Evolutionary conservation across 1,140 invertebrate species (phyloP).

Genomic region (Drosophila biarmipes): DNA sequence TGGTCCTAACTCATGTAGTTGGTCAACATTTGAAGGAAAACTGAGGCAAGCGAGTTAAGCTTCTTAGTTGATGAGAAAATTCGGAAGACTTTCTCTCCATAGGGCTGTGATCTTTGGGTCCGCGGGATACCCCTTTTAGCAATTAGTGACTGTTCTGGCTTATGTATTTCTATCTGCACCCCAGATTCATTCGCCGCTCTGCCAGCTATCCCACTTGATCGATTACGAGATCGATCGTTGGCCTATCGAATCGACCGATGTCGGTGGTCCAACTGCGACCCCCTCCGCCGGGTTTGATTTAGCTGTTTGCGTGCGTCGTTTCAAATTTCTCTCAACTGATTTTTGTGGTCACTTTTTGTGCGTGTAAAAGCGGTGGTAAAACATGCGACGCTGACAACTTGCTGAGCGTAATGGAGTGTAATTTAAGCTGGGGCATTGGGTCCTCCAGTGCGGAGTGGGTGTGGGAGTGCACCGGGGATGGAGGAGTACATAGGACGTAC

Average conservation of each 20-base stretch:
- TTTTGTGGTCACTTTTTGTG: slow-evolving; percentile 61
- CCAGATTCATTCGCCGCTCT: slow-evolving; percentile 40
- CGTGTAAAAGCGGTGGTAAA: slow-evolving; percentile 72
- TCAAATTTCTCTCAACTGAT: slow-evolving; percentile 67
- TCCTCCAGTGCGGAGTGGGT: slow-evolving; percentile 10
- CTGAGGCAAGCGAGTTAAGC: background rate
- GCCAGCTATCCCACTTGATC: background rate
- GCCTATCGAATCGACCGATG: slow-evolving; percentile 24
- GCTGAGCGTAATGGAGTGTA: slow-evolving; percentile 42
- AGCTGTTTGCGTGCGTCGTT: slow-evolving; percentile 37
- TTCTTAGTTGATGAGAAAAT: background rate
- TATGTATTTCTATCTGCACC: background rate
- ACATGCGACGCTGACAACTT: slow-evolving; percentile 53
- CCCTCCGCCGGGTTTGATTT: slow-evolving; percentile 1
- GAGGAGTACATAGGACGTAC: background rate
- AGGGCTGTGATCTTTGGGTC: background rate
- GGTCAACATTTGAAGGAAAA: too few species aligned
- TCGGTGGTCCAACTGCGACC: slow-evolving; percentile 47
- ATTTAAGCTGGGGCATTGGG: slow-evolving; percentile 13
- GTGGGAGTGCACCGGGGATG: slow-evolving; percentile 12
- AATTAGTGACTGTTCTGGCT: slow-evolving; percentile 1
- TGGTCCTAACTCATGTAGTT: too few species aligned
- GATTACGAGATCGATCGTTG: slow-evolving; percentile 27
- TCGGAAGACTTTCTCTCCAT: slow-evolving; percentile 7
- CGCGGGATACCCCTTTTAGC: background rate